These are phyloP conservation scores for Sapajus apella DNA, from an alignment of 2,113 vertebrate genomes.

Conservation along the genomic window DNA sequence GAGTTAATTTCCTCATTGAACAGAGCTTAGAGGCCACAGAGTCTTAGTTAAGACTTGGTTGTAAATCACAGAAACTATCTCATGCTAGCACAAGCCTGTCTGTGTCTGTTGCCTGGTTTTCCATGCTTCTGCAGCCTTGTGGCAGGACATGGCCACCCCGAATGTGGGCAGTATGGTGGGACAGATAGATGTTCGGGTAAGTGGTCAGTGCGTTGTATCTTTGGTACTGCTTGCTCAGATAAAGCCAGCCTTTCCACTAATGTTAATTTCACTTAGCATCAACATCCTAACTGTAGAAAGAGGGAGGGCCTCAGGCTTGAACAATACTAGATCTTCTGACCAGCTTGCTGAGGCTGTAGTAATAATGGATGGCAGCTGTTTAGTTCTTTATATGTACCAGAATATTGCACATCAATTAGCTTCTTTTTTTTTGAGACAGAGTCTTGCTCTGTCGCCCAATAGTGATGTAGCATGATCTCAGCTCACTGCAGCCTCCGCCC, in stretches of 20 bases:
- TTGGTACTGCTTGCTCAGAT: not conserved
- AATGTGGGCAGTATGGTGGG: not conserved
- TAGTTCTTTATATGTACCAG: not conserved
- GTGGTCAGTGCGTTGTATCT: not conserved
- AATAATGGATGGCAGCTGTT: not conserved
- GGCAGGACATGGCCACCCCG: rapidly evolving
- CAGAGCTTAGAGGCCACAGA: not conserved
- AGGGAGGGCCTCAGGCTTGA: not conserved
- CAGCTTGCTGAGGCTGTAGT: not conserved
- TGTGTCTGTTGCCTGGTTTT: not conserved
- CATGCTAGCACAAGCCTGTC: not conserved
- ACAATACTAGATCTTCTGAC: not conserved
- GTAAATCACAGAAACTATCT: not conserved
- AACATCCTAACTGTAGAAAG: not conserved
- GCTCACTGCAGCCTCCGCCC: too few species aligned
- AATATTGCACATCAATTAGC: not conserved
- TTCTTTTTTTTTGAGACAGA: too few species aligned
- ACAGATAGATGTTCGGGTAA: not conserved
- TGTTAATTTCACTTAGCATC: not conserved
- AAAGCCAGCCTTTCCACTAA: not conserved
- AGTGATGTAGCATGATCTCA: too few species aligned
- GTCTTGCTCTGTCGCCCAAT: too few species aligned
- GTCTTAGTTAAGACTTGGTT: too few species aligned
- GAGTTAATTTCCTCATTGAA: not conserved
- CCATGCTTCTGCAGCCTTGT: not conserved